These are phyloP conservation scores for Notodonta dromedarius DNA, from an alignment of 2,888 invertebrate species.

Conservation along the genomic window DNA sequence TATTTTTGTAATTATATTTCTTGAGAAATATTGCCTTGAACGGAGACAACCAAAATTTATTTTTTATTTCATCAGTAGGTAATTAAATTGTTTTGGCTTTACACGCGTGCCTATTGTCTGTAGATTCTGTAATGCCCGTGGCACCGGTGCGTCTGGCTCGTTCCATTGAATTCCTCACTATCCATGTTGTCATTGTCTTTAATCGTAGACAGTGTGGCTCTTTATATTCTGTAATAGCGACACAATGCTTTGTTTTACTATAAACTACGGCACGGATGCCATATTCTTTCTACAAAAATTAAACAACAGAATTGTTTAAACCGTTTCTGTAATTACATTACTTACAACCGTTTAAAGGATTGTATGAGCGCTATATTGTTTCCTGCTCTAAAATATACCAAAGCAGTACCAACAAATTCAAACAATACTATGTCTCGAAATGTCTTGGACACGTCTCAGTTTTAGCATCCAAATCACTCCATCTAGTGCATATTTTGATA, in stretches of 20 bases:
- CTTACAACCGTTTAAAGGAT: not conserved
- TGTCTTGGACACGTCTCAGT: too few species aligned
- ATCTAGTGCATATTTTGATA: too few species aligned
- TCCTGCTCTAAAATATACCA: not conserved
- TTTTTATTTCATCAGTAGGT: constrained; percentile 20
- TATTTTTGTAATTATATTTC: constrained; percentile 5
- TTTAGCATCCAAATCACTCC: too few species aligned
- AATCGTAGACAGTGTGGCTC: constrained; percentile 37
- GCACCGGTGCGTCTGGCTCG: constrained; percentile 42
- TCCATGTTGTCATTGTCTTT: constrained; percentile 35
- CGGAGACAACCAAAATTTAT: not conserved
- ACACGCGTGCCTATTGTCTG: constrained; percentile 33
- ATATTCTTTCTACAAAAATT: constrained; percentile 1
- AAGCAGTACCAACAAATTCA: too few species aligned
- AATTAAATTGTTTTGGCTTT: constrained; percentile 27
- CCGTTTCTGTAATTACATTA: not conserved
- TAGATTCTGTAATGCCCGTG: constrained; percentile 17
- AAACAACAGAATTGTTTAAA: constrained; percentile 4
- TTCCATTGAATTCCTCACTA: constrained; percentile 37
- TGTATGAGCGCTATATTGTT: not conserved
- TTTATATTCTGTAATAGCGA: constrained; percentile 34
- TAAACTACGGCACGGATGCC: constrained; percentile 9
- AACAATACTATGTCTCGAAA: too few species aligned
- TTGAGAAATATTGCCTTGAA: constrained; percentile 12
- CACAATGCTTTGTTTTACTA: constrained; percentile 39